phyloP scores from a whole-genome alignment of 2,888 invertebrate species.

The Marronus borbonicus region DNA sequence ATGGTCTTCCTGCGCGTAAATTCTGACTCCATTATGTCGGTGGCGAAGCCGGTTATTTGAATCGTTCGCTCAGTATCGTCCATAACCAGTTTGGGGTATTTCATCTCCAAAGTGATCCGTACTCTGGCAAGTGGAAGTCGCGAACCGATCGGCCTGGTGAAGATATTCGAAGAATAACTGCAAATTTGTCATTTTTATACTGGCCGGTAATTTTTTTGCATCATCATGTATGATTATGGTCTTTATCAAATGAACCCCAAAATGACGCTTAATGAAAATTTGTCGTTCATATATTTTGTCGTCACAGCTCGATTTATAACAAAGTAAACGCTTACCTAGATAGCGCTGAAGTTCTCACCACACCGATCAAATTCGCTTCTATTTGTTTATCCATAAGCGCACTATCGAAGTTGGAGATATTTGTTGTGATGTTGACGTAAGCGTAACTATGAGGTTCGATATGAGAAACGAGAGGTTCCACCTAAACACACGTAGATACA shows the following conservation, averaged over 20 bases:
- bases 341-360: constrained; percentile 29
- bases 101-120: constrained; percentile 55
- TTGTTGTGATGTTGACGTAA: constrained; percentile 38
- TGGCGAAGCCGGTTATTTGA: constrained; percentile 57
- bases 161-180: constrained; percentile 58
- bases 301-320: too few relatives aligned
- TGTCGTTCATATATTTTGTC: too few relatives aligned
- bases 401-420: constrained; percentile 40
- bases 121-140: constrained; percentile 56
- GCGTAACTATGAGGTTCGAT: constrained; percentile 55
- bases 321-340: too few relatives aligned
- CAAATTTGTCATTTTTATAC: background rate
- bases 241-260: too few relatives aligned
- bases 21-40: constrained; percentile 55
- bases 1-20: constrained; percentile 49
- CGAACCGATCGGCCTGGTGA: constrained; percentile 58
- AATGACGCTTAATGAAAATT: too few relatives aligned
- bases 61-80: constrained; percentile 56
- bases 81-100: constrained; percentile 56
- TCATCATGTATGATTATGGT: too few relatives aligned
- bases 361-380: constrained; percentile 41
- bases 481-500: constrained; percentile 19
- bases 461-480: constrained; percentile 54
- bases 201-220: too few relatives aligned
- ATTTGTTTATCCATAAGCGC: constrained; percentile 25